Percentiles rank a stretch among this genome's conserved stretches.
Conservation (phyloP, 2,888 invertebrate genomes). For the Chalcis sispes region DNA sequence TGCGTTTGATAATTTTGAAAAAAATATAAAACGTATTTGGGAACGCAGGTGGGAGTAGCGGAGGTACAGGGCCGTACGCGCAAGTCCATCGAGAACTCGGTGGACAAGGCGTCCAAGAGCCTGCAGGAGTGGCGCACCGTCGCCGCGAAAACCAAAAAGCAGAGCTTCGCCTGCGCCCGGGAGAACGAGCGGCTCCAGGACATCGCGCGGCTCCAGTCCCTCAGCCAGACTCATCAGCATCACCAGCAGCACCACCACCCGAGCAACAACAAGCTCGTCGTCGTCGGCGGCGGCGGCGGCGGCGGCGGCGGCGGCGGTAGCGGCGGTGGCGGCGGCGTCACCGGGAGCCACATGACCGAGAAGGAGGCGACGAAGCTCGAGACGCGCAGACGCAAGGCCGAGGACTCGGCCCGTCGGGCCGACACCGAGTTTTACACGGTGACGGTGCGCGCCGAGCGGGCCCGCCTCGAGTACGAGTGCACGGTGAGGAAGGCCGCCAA, state of each 20-base stretch:
- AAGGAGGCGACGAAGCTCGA: conserved; percentile 87
- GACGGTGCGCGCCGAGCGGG: conserved; percentile 92
- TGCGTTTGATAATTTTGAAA: too few species aligned
- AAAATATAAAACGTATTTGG: too few species aligned
- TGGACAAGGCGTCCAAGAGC: conserved; percentile 90
- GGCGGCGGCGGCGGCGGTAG: conserved; percentile 80
- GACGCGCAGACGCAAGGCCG: conserved; percentile 91
- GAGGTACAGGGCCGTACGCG: conserved; percentile 79
- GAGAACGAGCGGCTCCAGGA: conserved; percentile 96
- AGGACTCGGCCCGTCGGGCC: conserved; percentile 92
- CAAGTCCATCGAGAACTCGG: conserved; percentile 80
- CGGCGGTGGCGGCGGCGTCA: conserved; percentile 85
- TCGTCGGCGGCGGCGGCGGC: conserved; percentile 71
- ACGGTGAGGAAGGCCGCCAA: conserved; percentile 91
- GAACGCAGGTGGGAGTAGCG: conserved; percentile 82
- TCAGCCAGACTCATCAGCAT: conserved; percentile 79
- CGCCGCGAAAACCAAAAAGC: conserved; percentile 93
- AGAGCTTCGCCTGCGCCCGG: conserved; percentile 89
- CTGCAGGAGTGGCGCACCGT: conserved; percentile 90
- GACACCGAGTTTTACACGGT: conserved; percentile 96
- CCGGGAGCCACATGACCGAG: conserved; percentile 77
- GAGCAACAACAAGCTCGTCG: conserved; percentile 76
- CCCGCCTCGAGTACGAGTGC: conserved; percentile 94
- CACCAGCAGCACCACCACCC: conserved; percentile 76
- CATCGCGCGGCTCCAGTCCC: conserved; percentile 77